Conservation (phyloP, 2,797 vertebrate species). For the Acanthornis magna region DNA sequence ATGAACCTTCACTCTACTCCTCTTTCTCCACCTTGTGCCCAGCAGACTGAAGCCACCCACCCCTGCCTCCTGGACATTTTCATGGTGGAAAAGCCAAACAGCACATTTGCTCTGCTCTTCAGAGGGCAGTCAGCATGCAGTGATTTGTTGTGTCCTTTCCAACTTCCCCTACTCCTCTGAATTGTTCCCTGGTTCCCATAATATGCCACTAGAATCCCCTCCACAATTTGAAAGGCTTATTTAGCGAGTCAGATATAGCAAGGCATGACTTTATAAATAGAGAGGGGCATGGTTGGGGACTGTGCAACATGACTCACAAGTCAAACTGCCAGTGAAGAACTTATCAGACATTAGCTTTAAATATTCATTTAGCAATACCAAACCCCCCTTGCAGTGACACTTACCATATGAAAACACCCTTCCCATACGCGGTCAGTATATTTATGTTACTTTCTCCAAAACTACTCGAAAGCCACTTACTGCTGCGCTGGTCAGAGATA, state of each 20-base stretch:
- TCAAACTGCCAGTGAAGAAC: conserved; percentile 32
- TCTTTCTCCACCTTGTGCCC: neutral
- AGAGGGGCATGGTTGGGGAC: conserved; percentile 46
- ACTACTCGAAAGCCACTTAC: neutral
- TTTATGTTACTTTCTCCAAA: neutral
- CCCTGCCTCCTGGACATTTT: neutral
- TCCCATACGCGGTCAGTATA: neutral
- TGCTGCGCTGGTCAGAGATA: neutral
- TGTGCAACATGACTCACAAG: conserved; percentile 62
- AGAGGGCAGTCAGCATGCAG: neutral
- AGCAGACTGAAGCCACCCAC: fast-evolving
- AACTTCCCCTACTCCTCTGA: neutral
- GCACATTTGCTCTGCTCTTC: neutral
- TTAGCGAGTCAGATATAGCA: conserved; percentile 61
- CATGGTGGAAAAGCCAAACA: neutral
- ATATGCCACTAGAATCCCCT: neutral
- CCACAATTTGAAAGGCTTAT: conserved; percentile 45
- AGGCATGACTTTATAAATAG: conserved; percentile 74
- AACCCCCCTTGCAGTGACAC: neutral
- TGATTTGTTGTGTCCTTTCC: neutral
- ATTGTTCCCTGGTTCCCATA: neutral
- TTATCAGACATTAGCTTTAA: conserved; percentile 44
- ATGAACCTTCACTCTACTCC: fast-evolving
- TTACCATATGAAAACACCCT: neutral
- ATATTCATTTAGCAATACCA: conserved; percentile 31